A percentile compares a stretch with the other conserved stretches of the same genome.
These are phyloP conservation scores for Colossoma macropomum DNA, from an alignment of 2,113 vertebrate species.

Conservation along the genomic window DNA sequence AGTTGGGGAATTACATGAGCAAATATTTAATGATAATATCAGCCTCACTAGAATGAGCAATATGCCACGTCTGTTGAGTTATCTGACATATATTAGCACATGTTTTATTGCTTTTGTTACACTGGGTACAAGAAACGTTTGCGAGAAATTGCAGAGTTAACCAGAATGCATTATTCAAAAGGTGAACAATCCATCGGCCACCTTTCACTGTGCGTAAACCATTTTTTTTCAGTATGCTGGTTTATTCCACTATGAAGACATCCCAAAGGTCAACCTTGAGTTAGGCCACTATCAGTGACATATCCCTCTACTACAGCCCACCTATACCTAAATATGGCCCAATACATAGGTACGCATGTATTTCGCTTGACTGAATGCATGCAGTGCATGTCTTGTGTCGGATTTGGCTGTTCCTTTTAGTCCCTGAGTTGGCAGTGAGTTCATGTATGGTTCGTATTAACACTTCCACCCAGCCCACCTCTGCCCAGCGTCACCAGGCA, in stretches of 20 bases:
- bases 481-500: slow-evolving; percentile 69
- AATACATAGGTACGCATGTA: not conserved
- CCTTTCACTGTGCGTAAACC: not conserved
- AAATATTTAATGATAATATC: not conserved
- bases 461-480: slow-evolving; percentile 53
- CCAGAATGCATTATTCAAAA: not conserved
- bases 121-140: not conserved
- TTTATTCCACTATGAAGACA: not conserved
- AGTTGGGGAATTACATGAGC: not conserved
- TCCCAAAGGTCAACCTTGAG: not conserved
- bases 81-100: not conserved
- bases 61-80: not conserved
- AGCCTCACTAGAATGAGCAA: not conserved
- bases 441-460: slow-evolving; percentile 59
- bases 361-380: not conserved
- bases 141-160: too few species aligned
- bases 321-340: not conserved
- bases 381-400: not conserved
- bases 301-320: not conserved
- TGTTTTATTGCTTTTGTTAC: not conserved
- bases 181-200: not conserved
- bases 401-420: slow-evolving; percentile 16
- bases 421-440: slow-evolving; percentile 29
- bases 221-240: too few species aligned
- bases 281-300: not conserved